These are phyloP conservation scores for Pseudococcus longispinus DNA, from an alignment of 2,888 invertebrate species.

Conservation along the genomic window DNA sequence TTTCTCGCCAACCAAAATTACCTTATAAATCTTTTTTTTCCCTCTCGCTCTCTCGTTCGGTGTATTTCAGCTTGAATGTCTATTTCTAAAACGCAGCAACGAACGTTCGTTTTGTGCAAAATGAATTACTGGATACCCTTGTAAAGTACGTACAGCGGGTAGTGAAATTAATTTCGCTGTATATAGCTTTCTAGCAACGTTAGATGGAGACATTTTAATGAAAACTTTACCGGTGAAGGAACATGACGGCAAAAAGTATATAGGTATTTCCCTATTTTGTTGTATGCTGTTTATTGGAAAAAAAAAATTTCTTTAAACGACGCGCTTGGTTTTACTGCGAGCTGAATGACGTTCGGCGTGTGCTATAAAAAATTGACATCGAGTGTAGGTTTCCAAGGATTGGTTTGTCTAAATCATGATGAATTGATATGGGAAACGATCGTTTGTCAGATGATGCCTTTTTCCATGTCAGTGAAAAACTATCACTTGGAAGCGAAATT, in stretches of 20 bases:
- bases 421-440: background rate
- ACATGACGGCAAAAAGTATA: slow-evolving; percentile 4
- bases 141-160: slow-evolving; percentile 13
- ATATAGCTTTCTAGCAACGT: background rate
- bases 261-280: slow-evolving; percentile 3
- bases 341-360: background rate
- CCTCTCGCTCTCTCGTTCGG: background rate
- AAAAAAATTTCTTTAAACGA: slow-evolving; percentile 8
- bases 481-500: background rate
- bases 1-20: slow-evolving; percentile 7
- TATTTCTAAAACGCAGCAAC: background rate
- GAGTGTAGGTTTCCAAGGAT: background rate
- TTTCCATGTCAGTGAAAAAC: background rate
- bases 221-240: background rate
- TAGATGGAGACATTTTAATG: slow-evolving; percentile 39
- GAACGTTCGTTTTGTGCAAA: slow-evolving; percentile 26
- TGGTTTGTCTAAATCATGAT: background rate
- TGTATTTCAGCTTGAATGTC: background rate
- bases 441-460: background rate
- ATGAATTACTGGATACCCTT: slow-evolving; percentile 8
- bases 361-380: background rate
- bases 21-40: slow-evolving; percentile 28
- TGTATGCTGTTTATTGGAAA: background rate
- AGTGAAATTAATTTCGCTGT: slow-evolving; percentile 13
- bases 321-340: background rate